Conservation (phyloP, 2,113 vertebrate genomes). For the Suncus etruscus region DNA sequence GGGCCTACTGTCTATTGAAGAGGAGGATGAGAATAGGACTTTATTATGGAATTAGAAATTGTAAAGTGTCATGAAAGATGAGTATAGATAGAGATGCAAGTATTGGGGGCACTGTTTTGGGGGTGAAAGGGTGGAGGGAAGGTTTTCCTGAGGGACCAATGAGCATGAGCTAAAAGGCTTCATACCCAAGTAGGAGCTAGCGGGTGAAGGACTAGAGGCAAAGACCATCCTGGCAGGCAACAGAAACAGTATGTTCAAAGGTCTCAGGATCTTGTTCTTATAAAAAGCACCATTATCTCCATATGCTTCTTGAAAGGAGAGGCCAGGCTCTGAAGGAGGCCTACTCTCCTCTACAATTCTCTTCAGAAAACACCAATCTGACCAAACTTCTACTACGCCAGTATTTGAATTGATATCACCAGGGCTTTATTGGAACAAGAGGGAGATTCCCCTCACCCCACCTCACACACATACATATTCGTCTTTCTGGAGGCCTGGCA, state of each 20-base stretch:
- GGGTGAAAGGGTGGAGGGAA: neutral
- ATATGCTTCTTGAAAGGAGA: neutral
- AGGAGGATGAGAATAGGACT: neutral
- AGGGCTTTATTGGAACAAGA: too few relatives aligned
- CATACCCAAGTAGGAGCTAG: neutral
- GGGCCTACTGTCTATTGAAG: neutral
- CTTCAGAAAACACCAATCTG: too few relatives aligned
- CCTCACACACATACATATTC: too few relatives aligned
- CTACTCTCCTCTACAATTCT: neutral
- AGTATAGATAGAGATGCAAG: neutral
- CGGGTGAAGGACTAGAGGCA: neutral
- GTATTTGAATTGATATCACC: too few relatives aligned
- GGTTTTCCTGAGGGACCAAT: neutral
- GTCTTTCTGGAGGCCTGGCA: too few relatives aligned
- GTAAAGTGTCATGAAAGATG: neutral
- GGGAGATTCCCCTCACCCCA: too few relatives aligned
- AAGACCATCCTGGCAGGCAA: neutral
- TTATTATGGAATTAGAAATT: neutral
- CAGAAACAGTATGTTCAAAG: neutral
- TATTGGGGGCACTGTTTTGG: neutral
- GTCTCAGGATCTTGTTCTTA: neutral
- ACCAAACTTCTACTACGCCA: too few relatives aligned
- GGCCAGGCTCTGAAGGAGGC: neutral
- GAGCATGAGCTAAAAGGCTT: neutral
- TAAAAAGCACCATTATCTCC: neutral